Evolutionary conservation across 64 coral and sea anemone genomes (phyloP), one percentile per base, ranked within the genome.

Genomic region (Stichodactyla helianthus): DNA sequence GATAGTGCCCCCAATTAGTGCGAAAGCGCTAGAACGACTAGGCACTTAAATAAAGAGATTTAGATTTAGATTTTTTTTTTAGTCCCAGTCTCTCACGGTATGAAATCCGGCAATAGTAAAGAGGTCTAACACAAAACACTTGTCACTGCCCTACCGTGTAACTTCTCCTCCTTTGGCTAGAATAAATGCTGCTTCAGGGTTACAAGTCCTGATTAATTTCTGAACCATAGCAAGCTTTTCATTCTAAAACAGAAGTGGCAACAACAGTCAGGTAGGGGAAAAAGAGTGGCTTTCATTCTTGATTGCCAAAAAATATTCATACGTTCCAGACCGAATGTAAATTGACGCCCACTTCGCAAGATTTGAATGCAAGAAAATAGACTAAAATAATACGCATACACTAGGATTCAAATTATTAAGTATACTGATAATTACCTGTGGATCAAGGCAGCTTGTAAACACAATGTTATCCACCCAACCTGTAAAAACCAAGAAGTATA

Each of bases 111-210:
- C n/a, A n/a, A n/a, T 3, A 44, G 35, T 2, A 44, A 44, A 44
- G 35, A 44, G 35, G 35, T 44, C 35, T 44, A 44, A 44, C 10
- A 86, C 12, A 50, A 3, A 4, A 51, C 19, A 11, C 6, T 6
- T 22, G 18, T 25, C 17, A 14, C 18, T 7, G 6, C 44, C 71
- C 54, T 83, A 95, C 94, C 94, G 83, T 20, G 94, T 97, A 3
- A 97, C 94, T 44, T 93, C 88, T 87, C 91, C 94, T 9, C 88
- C 94, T 88, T 90, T 97, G 9, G 94, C 94, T n/a, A 97, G 91
- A 50, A 97, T 93, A 56, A 97, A 97, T 5, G 94, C 91, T 52
- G 88, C 88, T 64, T 97, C 88, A 11, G 91, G 91, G 71, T 97
- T 97, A 54, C 94, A 97, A 28, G 85, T 83, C 83, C 94, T 82